Conservation (phyloP, 2,113 vertebrate species). For the Triplophysa siluroides region DNA sequence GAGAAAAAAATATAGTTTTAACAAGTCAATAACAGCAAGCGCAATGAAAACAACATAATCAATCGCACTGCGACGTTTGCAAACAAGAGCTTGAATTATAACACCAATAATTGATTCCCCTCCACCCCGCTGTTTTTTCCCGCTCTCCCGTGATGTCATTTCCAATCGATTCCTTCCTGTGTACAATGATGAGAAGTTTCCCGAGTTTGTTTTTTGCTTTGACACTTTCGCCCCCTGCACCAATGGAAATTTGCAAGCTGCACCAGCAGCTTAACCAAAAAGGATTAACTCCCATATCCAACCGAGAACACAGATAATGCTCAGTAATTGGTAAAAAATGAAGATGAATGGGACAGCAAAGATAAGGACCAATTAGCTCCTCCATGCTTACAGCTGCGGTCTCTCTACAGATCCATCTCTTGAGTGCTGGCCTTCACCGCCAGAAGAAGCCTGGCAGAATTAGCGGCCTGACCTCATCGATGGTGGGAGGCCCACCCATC, state of each 20-base stretch:
- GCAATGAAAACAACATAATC: conserved; percentile 73
- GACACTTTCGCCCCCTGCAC: conserved; percentile 62
- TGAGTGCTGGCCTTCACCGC: conserved; percentile 90
- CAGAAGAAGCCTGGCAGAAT: conserved; percentile 80
- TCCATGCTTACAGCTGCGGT: conserved; percentile 99
- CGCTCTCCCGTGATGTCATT: conserved; percentile 68
- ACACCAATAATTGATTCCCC: conserved; percentile 75
- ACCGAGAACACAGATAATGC: conserved; percentile 99
- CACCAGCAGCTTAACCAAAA: conserved; percentile 99
- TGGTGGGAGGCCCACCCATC: conserved; percentile 82
- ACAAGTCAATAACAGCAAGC: conserved; percentile 76
- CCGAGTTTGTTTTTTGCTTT: conserved; percentile 77
- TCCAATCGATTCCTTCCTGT: conserved; percentile 63
- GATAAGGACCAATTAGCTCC: conserved; percentile 99
- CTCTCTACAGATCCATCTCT: conserved; percentile 96
- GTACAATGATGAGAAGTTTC: conserved; percentile 74
- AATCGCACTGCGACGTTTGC: conserved; percentile 74
- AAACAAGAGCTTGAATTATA: conserved; percentile 79
- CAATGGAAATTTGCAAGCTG: conserved; percentile 98
- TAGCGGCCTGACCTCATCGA: conserved; percentile 83
- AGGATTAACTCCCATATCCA: conserved; percentile 99
- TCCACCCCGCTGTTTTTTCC: conserved; percentile 50
- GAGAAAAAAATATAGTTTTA: conserved; percentile 78
- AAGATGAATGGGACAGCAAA: conserved; percentile 99
- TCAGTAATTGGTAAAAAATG: conserved; percentile 99